phyloP scores from a whole-genome alignment of 2,888 invertebrate genomes.

The Yponomeuta evonymella region DNA sequence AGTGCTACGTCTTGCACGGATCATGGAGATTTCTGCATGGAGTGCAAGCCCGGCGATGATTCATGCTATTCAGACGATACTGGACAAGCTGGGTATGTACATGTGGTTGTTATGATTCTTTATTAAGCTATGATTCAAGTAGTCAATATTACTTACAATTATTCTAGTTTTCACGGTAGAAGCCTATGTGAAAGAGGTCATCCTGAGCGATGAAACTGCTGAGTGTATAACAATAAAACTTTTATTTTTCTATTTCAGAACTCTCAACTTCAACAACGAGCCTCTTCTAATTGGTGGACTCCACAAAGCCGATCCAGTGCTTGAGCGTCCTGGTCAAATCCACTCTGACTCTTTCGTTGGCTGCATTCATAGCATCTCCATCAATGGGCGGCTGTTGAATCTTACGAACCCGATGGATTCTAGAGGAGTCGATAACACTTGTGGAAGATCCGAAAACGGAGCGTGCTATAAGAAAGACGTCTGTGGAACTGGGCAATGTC shows the following conservation, averaged over 20 bases:
- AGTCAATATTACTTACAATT: no score
- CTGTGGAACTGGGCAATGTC: constrained; percentile 81
- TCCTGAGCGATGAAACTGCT: no score
- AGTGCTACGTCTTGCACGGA: constrained; percentile 89
- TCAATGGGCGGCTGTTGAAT: constrained; percentile 90
- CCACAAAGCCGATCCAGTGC: constrained; percentile 87
- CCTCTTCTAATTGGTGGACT: constrained; percentile 91
- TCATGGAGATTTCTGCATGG: constrained; percentile 90
- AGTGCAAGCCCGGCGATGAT: constrained; percentile 89
- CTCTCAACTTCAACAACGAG: constrained; percentile 93
- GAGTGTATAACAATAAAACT: neutral
- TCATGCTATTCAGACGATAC: constrained; percentile 90
- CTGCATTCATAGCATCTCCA: constrained; percentile 92
- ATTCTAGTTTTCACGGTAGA: no score
- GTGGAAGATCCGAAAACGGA: constrained; percentile 81
- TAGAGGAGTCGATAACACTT: constrained; percentile 84
- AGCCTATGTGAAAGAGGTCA: no score
- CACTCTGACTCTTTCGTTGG: constrained; percentile 95
- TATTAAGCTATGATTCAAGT: constrained; percentile 64
- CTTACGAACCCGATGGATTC: constrained; percentile 85
- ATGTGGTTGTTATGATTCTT: constrained; percentile 16
- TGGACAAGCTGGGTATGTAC: constrained; percentile 90
- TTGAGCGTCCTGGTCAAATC: constrained; percentile 93
- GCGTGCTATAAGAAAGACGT: constrained; percentile 77
- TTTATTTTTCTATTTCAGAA: constrained; percentile 73